A percentile compares a stretch with the other conserved stretches of the same genome.
Evolutionary conservation across 2,888 invertebrate genomes (phyloP).

Genomic region (Cecidostiba fungosa): DNA sequence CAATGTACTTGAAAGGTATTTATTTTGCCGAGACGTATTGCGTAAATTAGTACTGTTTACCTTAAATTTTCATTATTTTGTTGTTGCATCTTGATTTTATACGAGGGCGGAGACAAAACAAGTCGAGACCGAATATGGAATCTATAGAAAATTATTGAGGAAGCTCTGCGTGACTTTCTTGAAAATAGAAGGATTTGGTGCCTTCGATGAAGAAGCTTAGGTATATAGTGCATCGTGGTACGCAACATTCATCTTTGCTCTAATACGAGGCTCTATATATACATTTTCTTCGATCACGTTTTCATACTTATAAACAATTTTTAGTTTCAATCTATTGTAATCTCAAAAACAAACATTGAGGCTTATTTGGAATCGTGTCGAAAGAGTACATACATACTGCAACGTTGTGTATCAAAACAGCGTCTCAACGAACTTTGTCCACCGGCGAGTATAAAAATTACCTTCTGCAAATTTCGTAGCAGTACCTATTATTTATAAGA

Average conservation of each 20-base stretch:
- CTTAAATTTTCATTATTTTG: neutral
- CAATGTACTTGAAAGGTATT: neutral
- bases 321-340: neutral
- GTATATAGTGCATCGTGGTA: neutral
- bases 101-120: neutral
- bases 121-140: neutral
- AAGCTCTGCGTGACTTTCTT: slow-evolving; percentile 43
- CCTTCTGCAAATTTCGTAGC: no score
- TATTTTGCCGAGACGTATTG: neutral
- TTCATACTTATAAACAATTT: neutral
- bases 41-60: no score
- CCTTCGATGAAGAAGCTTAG: slow-evolving; percentile 1
- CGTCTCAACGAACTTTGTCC: no score
- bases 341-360: neutral
- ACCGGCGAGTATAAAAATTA: no score
- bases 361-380: no score
- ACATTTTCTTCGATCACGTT: neutral
- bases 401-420: no score
- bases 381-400: no score
- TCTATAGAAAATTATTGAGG: slow-evolving; percentile 10
- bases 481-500: no score
- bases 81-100: neutral
- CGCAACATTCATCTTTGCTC: slow-evolving; percentile 4
- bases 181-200: slow-evolving; percentile 41
- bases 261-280: no score